A percentile compares a stretch with the other conserved stretches of the same genome.
Evolutionary conservation across 2,797 vertebrate genomes (phyloP).

Genomic region (Sebastes hubbsi): DNA sequence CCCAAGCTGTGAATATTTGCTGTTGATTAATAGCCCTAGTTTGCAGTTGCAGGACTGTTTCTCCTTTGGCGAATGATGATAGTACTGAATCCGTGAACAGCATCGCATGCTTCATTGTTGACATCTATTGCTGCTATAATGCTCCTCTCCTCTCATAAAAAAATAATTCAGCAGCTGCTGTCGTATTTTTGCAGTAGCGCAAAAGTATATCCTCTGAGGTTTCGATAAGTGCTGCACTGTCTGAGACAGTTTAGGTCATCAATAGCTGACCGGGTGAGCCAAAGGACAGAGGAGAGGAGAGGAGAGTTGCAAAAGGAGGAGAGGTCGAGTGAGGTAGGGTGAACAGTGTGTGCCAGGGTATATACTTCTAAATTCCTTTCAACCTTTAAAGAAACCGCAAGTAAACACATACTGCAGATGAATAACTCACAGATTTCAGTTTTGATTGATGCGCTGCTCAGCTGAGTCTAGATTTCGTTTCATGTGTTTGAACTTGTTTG

Average conservation of each 20-base stretch:
- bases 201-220: neutral
- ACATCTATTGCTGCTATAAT: too few relatives aligned
- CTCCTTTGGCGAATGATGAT: too few relatives aligned
- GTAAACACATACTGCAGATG: neutral
- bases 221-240: slow-evolving; percentile 11
- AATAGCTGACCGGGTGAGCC: neutral
- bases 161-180: too few relatives aligned
- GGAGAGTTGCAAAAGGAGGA: neutral
- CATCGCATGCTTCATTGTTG: too few relatives aligned
- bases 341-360: neutral
- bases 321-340: neutral
- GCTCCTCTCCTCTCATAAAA: too few relatives aligned
- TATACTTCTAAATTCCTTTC: neutral
- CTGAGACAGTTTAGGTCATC: slow-evolving; percentile 20
- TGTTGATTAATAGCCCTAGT: too few relatives aligned
- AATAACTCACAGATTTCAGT: neutral
- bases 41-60: too few relatives aligned
- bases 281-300: neutral
- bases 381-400: neutral
- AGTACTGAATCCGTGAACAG: too few relatives aligned
- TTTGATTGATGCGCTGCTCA: neutral
- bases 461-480: neutral
- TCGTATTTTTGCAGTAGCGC: too few relatives aligned
- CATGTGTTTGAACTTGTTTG: neutral
- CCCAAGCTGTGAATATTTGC: too few relatives aligned